These are phyloP conservation scores for Istiophorus platypterus DNA, from an alignment of 2,113 vertebrate genomes.

Conservation along the genomic window DNA sequence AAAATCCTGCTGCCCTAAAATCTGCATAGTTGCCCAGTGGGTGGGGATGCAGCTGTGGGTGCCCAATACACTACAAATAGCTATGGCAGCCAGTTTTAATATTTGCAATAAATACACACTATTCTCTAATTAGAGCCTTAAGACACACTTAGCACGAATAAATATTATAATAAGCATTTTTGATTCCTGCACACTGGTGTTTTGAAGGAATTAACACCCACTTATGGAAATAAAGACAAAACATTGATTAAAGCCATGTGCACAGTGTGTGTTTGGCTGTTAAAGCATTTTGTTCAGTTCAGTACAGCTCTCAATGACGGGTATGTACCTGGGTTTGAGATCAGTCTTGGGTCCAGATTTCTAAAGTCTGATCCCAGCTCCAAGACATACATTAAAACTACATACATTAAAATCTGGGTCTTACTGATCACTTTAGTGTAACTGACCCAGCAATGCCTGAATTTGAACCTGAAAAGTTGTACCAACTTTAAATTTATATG, in stretches of 20 bases:
- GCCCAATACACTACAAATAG: conserved; percentile 43
- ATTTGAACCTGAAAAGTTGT: not conserved
- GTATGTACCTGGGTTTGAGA: not conserved
- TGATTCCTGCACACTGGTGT: conserved; percentile 13
- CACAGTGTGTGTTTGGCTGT: not conserved
- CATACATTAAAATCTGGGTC: too few relatives aligned
- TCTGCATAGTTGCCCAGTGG: conserved; percentile 33
- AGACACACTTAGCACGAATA: conserved; percentile 53
- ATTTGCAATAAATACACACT: conserved; percentile 69
- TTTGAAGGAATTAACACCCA: conserved; percentile 68
- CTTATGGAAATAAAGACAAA: conserved; percentile 45
- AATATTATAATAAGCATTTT: conserved; percentile 42
- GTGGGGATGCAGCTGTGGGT: conserved; percentile 22
- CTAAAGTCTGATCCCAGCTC: not conserved
- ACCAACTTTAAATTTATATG: too few relatives aligned
- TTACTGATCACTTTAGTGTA: not conserved
- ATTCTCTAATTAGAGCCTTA: conserved; percentile 60
- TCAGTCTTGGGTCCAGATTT: not conserved
- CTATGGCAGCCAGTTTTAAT: conserved; percentile 53
- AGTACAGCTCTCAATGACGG: not conserved
- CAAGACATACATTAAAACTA: not conserved
- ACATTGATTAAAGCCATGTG: conserved; percentile 54
- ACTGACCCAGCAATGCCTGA: not conserved
- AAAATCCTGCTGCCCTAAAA: conserved; percentile 26
- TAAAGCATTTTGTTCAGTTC: not conserved